Evolutionary conservation across 2,797 vertebrate genomes (phyloP).

Genomic region (Linurgus olivaceus): DNA sequence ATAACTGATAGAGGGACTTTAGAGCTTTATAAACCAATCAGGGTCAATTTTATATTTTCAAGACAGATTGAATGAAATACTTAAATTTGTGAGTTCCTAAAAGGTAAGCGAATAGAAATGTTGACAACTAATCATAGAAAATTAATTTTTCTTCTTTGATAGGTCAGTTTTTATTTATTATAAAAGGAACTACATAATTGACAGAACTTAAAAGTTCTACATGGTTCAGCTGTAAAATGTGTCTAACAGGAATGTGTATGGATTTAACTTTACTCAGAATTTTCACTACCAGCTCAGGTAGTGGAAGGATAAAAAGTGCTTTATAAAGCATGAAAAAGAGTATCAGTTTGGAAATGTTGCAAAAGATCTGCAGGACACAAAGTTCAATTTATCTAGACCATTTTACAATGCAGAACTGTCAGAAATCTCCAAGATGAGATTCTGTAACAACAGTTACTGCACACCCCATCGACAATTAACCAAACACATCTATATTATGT

Average conservation of each 20-base stretch:
- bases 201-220: background rate
- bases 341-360: background rate
- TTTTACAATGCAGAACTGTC: background rate
- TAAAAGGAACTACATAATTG: background rate
- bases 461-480: background rate
- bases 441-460: background rate
- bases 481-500: background rate
- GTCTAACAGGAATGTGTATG: background rate
- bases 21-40: background rate
- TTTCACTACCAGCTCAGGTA: background rate
- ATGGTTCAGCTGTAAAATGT: background rate
- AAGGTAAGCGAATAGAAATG: background rate
- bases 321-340: background rate
- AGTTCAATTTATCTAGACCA: background rate
- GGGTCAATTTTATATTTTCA: background rate
- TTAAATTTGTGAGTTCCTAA: background rate
- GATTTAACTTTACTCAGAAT: background rate
- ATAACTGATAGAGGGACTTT: background rate
- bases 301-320: background rate
- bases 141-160: background rate
- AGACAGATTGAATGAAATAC: background rate
- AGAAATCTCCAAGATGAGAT: background rate
- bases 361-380: background rate
- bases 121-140: background rate
- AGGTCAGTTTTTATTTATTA: background rate